Conservation (phyloP, 2,797 vertebrate species). For the Protosalanx chinensis region DNA sequence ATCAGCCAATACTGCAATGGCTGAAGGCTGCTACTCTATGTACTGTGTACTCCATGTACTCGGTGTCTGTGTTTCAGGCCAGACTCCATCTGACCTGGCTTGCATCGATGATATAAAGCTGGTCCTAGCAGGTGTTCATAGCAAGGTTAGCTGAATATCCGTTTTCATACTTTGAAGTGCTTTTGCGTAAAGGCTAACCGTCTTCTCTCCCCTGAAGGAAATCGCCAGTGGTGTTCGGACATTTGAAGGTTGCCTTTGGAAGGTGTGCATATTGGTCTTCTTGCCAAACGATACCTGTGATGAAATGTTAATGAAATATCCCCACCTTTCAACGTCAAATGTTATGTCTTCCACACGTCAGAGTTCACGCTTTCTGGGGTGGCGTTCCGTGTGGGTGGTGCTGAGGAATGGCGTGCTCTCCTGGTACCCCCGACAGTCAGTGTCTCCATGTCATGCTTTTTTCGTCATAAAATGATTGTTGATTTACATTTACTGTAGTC, state of each 20-base stretch:
- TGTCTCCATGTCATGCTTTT: slow-evolving; percentile 1
- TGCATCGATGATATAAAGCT: slow-evolving; percentile 80
- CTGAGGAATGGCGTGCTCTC: slow-evolving; percentile 86
- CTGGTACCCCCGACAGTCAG: slow-evolving; percentile 90
- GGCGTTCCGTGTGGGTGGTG: slow-evolving; percentile 87
- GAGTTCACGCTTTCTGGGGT: slow-evolving; percentile 87
- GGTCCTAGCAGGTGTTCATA: slow-evolving; percentile 73
- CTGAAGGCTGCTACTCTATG: too few relatives aligned
- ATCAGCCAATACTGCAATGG: too few relatives aligned
- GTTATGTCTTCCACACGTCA: slow-evolving; percentile 47
- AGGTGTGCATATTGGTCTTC: slow-evolving; percentile 69
- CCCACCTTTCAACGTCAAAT: neutral
- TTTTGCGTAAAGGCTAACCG: neutral
- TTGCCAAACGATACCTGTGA: neutral
- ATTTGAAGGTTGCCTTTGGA: slow-evolving; percentile 87
- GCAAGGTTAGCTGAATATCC: slow-evolving; percentile 61
- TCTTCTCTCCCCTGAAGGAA: slow-evolving; percentile 56
- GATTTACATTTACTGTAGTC: too few relatives aligned
- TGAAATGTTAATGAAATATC: neutral
- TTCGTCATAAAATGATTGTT: too few relatives aligned
- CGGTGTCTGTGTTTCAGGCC: slow-evolving; percentile 68
- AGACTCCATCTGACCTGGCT: slow-evolving; percentile 80
- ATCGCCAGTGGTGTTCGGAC: slow-evolving; percentile 67
- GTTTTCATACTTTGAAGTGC: neutral
- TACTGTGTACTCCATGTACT: too few relatives aligned